Conservation (phyloP, 1,140 invertebrate genomes). For the Caenorhabditis tropicalis region DNA sequence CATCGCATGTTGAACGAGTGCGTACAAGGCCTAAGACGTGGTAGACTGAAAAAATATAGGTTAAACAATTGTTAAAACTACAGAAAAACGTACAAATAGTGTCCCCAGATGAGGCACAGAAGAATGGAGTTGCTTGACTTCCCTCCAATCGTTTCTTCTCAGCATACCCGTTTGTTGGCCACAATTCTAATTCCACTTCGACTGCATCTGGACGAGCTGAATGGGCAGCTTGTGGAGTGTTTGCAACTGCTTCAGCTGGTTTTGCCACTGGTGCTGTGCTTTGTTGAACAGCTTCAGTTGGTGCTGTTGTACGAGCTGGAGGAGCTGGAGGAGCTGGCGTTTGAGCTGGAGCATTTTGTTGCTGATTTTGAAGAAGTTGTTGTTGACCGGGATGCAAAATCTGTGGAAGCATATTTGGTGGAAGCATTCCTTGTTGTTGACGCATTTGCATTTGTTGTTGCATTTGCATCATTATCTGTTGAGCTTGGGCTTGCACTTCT, state of each 20-base stretch:
- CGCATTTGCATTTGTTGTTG: conserved; percentile 4
- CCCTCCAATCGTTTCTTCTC: not conserved
- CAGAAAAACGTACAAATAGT: not conserved
- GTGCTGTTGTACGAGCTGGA: not conserved
- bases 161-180: not conserved
- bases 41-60: not conserved
- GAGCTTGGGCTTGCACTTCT: not conserved
- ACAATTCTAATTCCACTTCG: not conserved
- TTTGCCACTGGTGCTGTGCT: not conserved
- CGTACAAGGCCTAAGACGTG: not conserved
- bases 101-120: not conserved
- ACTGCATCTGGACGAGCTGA: not conserved
- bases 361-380: too few relatives aligned
- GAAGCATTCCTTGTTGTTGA: not conserved
- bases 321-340: not conserved
- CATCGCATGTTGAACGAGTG: not conserved
- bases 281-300: not conserved
- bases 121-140: not conserved
- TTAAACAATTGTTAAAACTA: not conserved
- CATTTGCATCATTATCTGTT: not conserved
- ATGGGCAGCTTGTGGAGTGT: too few relatives aligned
- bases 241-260: too few relatives aligned
- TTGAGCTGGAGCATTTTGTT: not conserved
- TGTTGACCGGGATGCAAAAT: too few relatives aligned
- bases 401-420: too few relatives aligned